Evolutionary conservation across 64 coral and sea anemone species (phyloP).

Genomic region (Cladopsammia gracilis): DNA sequence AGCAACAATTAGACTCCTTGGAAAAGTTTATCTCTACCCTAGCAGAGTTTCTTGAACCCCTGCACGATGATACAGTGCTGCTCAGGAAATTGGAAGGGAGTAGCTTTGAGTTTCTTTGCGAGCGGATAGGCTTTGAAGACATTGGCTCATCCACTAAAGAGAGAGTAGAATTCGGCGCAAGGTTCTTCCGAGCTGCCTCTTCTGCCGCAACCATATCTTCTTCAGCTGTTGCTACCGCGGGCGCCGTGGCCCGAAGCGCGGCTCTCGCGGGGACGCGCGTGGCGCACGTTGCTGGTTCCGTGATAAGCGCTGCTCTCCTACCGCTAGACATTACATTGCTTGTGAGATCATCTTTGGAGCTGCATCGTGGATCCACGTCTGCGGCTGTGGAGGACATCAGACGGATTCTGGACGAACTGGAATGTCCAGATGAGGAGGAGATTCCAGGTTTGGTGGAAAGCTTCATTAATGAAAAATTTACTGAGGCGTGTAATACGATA

Average conservation of each 20-base stretch:
- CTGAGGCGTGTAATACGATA: conserved; percentile 35
- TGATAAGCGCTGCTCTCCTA: conserved; percentile 16
- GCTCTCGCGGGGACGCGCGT: neutral
- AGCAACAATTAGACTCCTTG: neutral
- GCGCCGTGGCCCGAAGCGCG: neutral
- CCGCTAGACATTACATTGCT: conserved; percentile 37
- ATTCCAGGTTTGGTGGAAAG: conserved; percentile 19
- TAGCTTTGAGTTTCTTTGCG: neutral
- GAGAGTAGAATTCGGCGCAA: conserved; percentile 16
- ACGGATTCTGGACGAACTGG: neutral
- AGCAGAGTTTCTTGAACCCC: conserved; percentile 1
- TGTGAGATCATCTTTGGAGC: conserved; percentile 34
- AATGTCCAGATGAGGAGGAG: conserved; percentile 28
- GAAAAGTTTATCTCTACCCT: conserved; percentile 20
- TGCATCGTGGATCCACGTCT: conserved; percentile 44
- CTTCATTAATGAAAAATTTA: conserved; percentile 42
- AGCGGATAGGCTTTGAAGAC: neutral
- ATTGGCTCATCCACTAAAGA: conserved; percentile 19
- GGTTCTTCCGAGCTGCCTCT: neutral
- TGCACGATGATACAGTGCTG: neutral
- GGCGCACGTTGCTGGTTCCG: conserved; percentile 29
- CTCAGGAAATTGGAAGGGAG: conserved; percentile 13
- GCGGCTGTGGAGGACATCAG: conserved; percentile 43
- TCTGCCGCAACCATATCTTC: neutral
- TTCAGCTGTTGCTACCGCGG: neutral